These are phyloP conservation scores for Tiliacea citrago DNA, from an alignment of 2,888 invertebrate genomes.

Conservation along the genomic window DNA sequence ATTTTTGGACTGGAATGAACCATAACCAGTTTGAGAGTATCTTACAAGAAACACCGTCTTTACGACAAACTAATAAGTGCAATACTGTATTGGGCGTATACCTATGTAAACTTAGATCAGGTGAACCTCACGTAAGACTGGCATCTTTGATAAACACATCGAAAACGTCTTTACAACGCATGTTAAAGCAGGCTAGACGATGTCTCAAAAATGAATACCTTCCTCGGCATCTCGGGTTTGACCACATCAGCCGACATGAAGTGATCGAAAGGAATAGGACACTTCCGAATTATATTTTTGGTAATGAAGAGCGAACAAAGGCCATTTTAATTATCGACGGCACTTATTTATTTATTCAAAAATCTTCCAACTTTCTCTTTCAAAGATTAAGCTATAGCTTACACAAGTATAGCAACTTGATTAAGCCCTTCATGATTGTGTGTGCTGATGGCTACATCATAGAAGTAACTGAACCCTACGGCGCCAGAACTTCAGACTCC, in stretches of 20 bases:
- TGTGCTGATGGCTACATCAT: conserved; percentile 32
- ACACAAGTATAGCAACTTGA: conserved; percentile 23
- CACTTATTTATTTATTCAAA: conserved; percentile 32
- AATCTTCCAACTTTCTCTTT: conserved; percentile 25
- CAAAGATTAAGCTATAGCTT: conserved; percentile 21
- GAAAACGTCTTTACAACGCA: conserved; percentile 25
- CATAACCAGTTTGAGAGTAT: conserved; percentile 8
- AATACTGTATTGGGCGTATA: conserved; percentile 22
- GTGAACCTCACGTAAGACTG: conserved; percentile 24
- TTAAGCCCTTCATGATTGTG: conserved; percentile 37
- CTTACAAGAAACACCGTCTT: conserved; percentile 22
- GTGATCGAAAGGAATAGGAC: conserved; percentile 12
- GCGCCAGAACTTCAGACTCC: conserved; percentile 28
- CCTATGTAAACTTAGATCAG: conserved; percentile 22
- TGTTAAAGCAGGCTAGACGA: conserved; percentile 25
- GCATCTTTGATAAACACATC: conserved; percentile 33
- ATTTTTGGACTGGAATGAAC: conserved; percentile 21
- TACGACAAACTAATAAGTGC: conserved; percentile 26
- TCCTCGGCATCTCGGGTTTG: conserved; percentile 17
- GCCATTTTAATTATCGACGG: conserved; percentile 31
- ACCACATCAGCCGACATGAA: conserved; percentile 18
- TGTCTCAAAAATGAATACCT: conserved; percentile 24
- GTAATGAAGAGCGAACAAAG: conserved; percentile 27
- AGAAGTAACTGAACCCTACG: conserved; percentile 22
- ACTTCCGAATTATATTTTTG: conserved; percentile 31